phyloP scores from a whole-genome alignment of 1,140 invertebrate species.

The Pachypeltis micranthus region DNA sequence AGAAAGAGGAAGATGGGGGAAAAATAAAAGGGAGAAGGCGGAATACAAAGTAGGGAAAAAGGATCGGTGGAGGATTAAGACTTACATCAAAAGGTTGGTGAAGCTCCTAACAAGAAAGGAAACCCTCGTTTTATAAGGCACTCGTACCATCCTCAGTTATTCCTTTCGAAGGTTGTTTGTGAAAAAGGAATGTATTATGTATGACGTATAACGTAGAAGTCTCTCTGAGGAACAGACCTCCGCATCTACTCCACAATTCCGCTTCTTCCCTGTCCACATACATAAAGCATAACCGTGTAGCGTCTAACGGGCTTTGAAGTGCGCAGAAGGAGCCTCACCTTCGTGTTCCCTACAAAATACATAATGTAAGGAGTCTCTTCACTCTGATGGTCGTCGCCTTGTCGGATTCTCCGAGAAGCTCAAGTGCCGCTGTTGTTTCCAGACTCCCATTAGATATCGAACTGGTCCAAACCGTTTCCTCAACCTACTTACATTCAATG shows the following conservation, averaged over 20 bases:
- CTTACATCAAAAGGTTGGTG: background rate
- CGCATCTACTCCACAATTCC: background rate
- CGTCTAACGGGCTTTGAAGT: background rate
- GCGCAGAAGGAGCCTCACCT: background rate
- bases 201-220: background rate
- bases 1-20: background rate
- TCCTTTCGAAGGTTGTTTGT: background rate
- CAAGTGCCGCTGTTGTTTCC: no score
- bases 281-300: background rate
- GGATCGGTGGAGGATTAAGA: constrained; percentile 1
- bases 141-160: background rate
- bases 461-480: no score
- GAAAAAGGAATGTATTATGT: constrained; percentile 4
- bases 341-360: background rate
- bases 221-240: background rate
- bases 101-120: background rate
- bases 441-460: no score
- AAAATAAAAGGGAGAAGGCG: background rate
- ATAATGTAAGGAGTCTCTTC: background rate
- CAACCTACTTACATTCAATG: no score
- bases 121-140: background rate
- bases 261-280: no score
- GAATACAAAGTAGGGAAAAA: background rate
- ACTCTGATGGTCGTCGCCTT: no score
- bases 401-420: no score